Evolutionary conservation across 2,888 invertebrate genomes (phyloP).

Genomic region (Panopea generosa): DNA sequence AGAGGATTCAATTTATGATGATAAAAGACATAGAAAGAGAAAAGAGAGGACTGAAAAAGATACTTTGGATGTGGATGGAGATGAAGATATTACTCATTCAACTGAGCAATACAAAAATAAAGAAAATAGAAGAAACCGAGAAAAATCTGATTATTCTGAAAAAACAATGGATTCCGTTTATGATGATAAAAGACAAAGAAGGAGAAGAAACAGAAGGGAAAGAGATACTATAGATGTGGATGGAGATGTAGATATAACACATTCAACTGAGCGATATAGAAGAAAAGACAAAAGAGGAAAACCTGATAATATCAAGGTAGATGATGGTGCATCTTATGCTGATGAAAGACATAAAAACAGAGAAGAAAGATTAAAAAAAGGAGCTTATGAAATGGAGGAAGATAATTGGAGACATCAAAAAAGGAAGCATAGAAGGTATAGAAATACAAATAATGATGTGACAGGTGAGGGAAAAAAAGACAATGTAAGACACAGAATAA

Average conservation of each 20-base stretch:
- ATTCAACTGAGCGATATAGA: not conserved
- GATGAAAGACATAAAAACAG: not conserved
- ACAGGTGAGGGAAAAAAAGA: not conserved
- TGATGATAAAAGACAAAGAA: not conserved
- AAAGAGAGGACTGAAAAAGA: not conserved
- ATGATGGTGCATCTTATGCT: not conserved
- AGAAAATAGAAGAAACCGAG: slow-evolving; percentile 1
- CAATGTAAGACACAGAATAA: not conserved
- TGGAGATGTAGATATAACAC: not conserved
- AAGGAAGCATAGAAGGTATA: not conserved
- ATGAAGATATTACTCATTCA: too few relatives aligned
- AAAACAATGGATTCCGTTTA: not conserved
- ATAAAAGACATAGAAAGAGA: too few relatives aligned
- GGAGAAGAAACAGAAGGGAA: not conserved
- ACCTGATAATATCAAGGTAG: not conserved
- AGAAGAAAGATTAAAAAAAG: too few relatives aligned
- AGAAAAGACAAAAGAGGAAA: not conserved
- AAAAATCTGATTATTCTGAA: not conserved
- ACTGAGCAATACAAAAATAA: not conserved
- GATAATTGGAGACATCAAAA: not conserved
- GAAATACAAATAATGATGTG: not conserved
- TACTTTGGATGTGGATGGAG: not conserved
- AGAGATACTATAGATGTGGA: not conserved
- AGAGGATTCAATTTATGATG: not conserved
- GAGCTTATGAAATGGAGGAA: too few relatives aligned